Evolutionary conservation across 2,113 vertebrate genomes (phyloP).

Genomic region (Rhynchomys soricoides): DNA sequence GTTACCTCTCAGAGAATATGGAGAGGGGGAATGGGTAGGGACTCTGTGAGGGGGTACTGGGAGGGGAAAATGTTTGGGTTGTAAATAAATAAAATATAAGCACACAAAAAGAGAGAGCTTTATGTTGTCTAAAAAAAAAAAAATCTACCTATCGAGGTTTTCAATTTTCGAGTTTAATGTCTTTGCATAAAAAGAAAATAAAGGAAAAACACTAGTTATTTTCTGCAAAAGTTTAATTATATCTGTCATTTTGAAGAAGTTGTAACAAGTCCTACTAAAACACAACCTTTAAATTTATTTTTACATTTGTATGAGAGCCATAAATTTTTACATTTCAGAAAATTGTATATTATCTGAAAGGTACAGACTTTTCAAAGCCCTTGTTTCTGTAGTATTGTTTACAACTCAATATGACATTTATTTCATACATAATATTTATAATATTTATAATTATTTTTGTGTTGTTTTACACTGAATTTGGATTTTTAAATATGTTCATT

Average conservation of each 20-base stretch:
- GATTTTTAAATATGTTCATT: background rate
- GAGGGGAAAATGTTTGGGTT: no score
- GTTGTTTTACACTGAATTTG: background rate
- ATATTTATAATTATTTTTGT: background rate
- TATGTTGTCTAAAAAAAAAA: background rate
- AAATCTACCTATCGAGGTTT: background rate
- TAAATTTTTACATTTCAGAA: background rate
- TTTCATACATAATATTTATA: background rate
- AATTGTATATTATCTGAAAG: background rate
- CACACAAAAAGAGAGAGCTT: no score
- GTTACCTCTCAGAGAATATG: no score
- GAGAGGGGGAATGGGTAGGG: no score
- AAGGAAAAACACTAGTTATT: background rate
- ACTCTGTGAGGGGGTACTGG: no score
- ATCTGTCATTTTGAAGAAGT: background rate
- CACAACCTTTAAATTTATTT: background rate
- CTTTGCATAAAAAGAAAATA: background rate
- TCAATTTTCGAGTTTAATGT: background rate
- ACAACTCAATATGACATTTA: background rate
- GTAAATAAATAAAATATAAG: no score
- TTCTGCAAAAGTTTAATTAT: background rate
- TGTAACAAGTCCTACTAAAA: background rate
- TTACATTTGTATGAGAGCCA: background rate
- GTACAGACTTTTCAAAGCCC: background rate
- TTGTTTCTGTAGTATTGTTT: background rate